A percentile compares a stretch with the other conserved stretches of the same genome.
phyloP scores from a whole-genome alignment of 2,888 invertebrate genomes.

The Eupithecia insigniata region DNA sequence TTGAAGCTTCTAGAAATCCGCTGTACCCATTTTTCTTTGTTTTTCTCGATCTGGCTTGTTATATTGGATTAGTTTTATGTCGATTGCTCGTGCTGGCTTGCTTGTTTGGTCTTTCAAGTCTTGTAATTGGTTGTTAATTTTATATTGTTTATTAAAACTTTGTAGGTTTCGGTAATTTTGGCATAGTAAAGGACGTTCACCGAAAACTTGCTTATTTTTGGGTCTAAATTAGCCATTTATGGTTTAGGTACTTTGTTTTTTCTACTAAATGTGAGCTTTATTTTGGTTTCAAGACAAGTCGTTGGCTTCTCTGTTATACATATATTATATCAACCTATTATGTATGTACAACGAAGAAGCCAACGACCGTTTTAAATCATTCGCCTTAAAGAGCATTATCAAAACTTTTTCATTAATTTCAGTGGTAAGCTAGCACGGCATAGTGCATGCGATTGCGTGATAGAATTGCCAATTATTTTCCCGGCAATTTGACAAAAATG shows the following conservation, averaged over 20 bases:
- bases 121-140: background rate
- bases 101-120: slow-evolving; percentile 20
- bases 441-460: slow-evolving; percentile 65
- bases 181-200: background rate
- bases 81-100: background rate
- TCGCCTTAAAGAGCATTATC: background rate
- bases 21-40: background rate
- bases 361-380: background rate
- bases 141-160: background rate
- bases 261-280: background rate
- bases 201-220: background rate
- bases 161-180: background rate
- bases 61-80: background rate
- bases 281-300: background rate
- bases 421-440: slow-evolving; percentile 24
- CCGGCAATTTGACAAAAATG: slow-evolving; percentile 71
- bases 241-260: slow-evolving; percentile 1
- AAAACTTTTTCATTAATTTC: slow-evolving; percentile 13
- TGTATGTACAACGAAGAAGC: too few relatives aligned
- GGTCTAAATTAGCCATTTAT: background rate
- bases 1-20: slow-evolving; percentile 4
- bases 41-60: background rate
- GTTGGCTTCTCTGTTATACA: background rate
- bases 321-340: too few relatives aligned
- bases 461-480: slow-evolving; percentile 60